phyloP scores from a whole-genome alignment of 2,888 invertebrate species.

The Matsumyia berberina region DNA sequence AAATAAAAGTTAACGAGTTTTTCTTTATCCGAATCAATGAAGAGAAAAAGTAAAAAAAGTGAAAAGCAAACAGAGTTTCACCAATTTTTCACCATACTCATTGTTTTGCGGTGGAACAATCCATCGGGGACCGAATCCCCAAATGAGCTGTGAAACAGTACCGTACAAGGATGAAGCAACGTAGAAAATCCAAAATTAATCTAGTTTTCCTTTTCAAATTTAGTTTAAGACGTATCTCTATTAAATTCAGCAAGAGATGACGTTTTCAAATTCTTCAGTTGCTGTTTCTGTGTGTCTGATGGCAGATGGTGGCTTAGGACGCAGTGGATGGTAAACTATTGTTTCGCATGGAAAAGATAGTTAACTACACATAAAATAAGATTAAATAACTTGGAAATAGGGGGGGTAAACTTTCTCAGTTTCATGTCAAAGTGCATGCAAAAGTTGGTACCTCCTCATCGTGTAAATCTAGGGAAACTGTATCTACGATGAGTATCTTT shows the following conservation, averaged over 20 bases:
- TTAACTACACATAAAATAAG: slow-evolving; percentile 41
- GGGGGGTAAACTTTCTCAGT: slow-evolving; percentile 11
- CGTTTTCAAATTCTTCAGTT: slow-evolving; percentile 3
- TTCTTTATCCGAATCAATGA: slow-evolving; percentile 14
- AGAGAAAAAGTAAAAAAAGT: background rate
- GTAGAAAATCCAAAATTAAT: slow-evolving; percentile 15
- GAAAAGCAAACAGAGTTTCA: slow-evolving; percentile 14
- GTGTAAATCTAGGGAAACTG: background rate
- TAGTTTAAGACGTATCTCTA: slow-evolving; percentile 26
- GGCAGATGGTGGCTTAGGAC: background rate
- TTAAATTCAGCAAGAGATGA: background rate
- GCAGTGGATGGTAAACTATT: slow-evolving; percentile 18
- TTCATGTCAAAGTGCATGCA: slow-evolving; percentile 18
- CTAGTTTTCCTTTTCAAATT: slow-evolving; percentile 7
- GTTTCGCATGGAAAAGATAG: slow-evolving; percentile 15
- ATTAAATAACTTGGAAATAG: slow-evolving; percentile 54
- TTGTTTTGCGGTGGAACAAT: background rate
- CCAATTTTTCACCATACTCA: background rate
- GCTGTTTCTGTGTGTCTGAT: background rate
- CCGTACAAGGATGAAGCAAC: background rate
- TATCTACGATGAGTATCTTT: background rate
- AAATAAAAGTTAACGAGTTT: slow-evolving; percentile 8
- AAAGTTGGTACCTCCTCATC: background rate
- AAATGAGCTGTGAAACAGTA: slow-evolving; percentile 49
- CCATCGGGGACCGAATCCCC: slow-evolving; percentile 13